Percentiles rank a stretch among this genome's conserved stretches.
Conservation (phyloP, 2,113 vertebrate genomes). For the Pavo muticus region DNA sequence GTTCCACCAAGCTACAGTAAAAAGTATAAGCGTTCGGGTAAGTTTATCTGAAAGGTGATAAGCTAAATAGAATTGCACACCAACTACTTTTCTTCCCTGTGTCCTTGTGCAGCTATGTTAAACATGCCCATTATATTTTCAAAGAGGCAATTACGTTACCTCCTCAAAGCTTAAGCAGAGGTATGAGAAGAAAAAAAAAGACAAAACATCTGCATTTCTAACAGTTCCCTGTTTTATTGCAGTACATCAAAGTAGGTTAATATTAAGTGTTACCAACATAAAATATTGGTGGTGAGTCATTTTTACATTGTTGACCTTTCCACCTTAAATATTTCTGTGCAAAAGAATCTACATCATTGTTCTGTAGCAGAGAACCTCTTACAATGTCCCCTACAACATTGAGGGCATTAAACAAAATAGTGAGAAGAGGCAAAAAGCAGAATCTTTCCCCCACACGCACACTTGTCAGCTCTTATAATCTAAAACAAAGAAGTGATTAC, state of each 20-base stretch:
- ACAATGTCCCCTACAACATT: constrained; percentile 86
- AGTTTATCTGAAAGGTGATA: not conserved
- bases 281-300: constrained; percentile 86
- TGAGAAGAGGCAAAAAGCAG: constrained; percentile 77
- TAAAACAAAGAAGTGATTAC: constrained; percentile 90
- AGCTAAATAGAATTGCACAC: fast-evolving
- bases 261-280: constrained; percentile 90
- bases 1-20: not conserved
- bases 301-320: constrained; percentile 86
- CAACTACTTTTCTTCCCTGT: not conserved
- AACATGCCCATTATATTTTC: not conserved
- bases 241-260: constrained; percentile 97
- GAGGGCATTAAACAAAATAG: constrained; percentile 84
- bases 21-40: not conserved
- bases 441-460: constrained; percentile 69
- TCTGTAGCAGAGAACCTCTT: constrained; percentile 90
- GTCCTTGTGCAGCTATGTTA: not conserved
- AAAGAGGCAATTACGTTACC: not conserved
- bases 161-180: constrained; percentile 4
- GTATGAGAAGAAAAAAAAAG: constrained; percentile 24
- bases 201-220: constrained; percentile 74
- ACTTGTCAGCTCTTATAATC: constrained; percentile 80
- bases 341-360: constrained; percentile 92
- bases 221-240: constrained; percentile 97
- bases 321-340: constrained; percentile 99